phyloP scores from a whole-genome alignment of 1,140 invertebrate species.

The Aphaenogaster ashmeadi region DNA sequence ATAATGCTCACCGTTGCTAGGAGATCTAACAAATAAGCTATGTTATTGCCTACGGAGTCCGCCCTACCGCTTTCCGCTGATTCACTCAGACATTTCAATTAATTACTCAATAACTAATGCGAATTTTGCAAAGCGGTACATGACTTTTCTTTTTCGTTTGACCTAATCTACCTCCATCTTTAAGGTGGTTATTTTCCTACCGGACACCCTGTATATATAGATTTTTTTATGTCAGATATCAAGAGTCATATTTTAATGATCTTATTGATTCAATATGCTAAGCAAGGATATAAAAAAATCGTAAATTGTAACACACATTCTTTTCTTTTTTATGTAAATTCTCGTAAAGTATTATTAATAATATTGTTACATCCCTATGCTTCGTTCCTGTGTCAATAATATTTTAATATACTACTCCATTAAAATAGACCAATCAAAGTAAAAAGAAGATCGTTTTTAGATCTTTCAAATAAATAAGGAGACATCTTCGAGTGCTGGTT shows the following conservation, averaged over 20 bases:
- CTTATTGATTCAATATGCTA: constrained; percentile 32
- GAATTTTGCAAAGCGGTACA: too few relatives aligned
- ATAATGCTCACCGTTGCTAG: too few relatives aligned
- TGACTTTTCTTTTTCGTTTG: too few relatives aligned
- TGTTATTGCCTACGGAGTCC: too few relatives aligned
- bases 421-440: not conserved
- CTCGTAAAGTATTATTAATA: constrained; percentile 34
- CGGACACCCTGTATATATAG: not conserved
- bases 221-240: constrained; percentile 2
- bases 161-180: too few relatives aligned
- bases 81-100: too few relatives aligned
- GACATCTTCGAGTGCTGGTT: not conserved
- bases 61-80: too few relatives aligned
- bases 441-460: not conserved
- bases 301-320: not conserved
- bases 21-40: too few relatives aligned
- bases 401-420: not conserved
- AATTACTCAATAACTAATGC: too few relatives aligned
- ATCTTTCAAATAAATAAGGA: not conserved
- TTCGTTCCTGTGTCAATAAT: constrained; percentile 11
- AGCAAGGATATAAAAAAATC: not conserved
- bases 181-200: too few relatives aligned
- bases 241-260: constrained; percentile 44
- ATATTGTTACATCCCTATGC: not conserved
- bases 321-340: constrained; percentile 17